Base-by-base conservation (phyloP, 2,888 invertebrate genomes). In the Zygaena filipendulae region DNA sequence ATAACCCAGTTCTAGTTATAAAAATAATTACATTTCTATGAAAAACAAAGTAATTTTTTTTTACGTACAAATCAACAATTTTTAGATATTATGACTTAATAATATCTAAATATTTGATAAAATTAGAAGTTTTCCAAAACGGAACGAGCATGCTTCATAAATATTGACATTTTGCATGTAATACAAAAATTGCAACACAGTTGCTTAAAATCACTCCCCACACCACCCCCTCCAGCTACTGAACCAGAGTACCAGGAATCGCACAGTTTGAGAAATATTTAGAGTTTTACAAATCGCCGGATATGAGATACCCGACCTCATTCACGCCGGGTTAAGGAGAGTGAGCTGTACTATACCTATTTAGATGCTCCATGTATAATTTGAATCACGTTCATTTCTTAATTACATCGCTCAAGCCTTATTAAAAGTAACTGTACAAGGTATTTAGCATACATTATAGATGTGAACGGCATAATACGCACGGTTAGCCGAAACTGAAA, bases 271-370 rank as follows among this genome's bases (percentile, higher is more conserved):
- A 21, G 12, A 3, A 20, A 26, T 26, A 26, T 26, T 19, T 5
- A 9, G 11, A 3, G 5, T 20, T 26, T 26, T 26, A 26, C 10
- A 26, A 26, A 20, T 26, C 4, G 13, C 20, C 19, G 26, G 12
- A 12, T 20, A 21, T 26, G 26, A 20, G 20, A 21, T 20, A 21
- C 26, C 21, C 12, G 26, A 26, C 26, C 26, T 21, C 26, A 26
- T 16, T 25, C 21, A 25, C 19, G 25, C 19, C 25, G 25, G 18
- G 25, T 16, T 25, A 25, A 13, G 13, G 18, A 13, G 28, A 19
- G n/a, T 11, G 4, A 29, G 6, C 16, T 24, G n/a, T n/a, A n/a
- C n/a, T n/a, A n/a, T n/a, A n/a, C n/a, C n/a, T n/a, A n/a, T n/a
- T n/a, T n/a, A n/a, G n/a, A n/a, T n/a, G n/a, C n/a, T n/a, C n/a